These are phyloP conservation scores for Mycalesis mineus DNA, from an alignment of 2,888 invertebrate species.

Conservation along the genomic window DNA sequence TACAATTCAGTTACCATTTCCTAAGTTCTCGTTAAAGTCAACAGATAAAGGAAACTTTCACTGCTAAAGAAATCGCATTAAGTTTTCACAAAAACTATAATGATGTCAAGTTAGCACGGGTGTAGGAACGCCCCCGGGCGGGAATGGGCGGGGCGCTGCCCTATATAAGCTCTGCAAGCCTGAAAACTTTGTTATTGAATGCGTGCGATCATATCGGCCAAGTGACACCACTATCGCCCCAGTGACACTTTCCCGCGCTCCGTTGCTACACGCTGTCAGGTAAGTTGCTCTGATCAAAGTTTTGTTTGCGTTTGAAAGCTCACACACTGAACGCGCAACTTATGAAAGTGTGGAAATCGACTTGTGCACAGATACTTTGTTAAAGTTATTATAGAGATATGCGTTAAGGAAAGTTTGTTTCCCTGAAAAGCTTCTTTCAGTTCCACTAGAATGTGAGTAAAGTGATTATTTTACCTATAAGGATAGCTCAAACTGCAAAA, in stretches of 20 bases:
- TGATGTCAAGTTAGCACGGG: constrained; percentile 41
- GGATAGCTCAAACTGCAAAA: neutral
- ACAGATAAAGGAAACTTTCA: neutral
- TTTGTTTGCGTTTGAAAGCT: constrained; percentile 31
- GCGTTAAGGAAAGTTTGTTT: neutral
- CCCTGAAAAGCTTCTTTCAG: neutral
- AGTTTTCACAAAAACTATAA: constrained; percentile 35
- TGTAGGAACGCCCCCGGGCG: constrained; percentile 57
- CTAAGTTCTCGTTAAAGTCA: neutral
- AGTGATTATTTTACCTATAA: neutral
- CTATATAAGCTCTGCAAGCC: constrained; percentile 69
- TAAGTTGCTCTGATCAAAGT: constrained; percentile 36
- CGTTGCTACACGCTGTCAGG: constrained; percentile 34
- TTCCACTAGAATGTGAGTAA: neutral
- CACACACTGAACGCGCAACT: constrained; percentile 25
- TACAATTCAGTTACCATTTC: too few species aligned
- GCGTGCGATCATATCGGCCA: constrained; percentile 60
- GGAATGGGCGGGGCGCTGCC: constrained; percentile 64
- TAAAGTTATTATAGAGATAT: neutral
- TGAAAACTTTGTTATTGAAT: constrained; percentile 68
- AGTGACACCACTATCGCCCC: constrained; percentile 43
- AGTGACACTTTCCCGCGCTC: constrained; percentile 34
- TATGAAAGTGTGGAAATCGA: neutral
- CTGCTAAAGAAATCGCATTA: constrained; percentile 7
- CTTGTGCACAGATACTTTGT: neutral